Percentiles rank a stretch among this genome's conserved stretches.
These are phyloP conservation scores for Allygus modestus DNA, from an alignment of 2,888 invertebrate species.

Conservation along the genomic window DNA sequence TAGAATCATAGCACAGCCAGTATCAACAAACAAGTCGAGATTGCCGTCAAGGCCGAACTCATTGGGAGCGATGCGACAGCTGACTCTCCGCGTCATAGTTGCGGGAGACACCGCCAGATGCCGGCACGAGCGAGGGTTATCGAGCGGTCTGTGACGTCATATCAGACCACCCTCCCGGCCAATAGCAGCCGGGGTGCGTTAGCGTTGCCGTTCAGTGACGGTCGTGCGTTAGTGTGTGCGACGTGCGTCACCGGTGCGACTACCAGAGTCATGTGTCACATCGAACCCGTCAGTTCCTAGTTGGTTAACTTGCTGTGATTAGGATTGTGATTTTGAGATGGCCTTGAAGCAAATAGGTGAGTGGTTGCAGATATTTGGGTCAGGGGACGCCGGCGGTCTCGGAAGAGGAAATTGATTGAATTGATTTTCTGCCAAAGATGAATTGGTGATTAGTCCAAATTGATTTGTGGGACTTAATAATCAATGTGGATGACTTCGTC, in stretches of 20 bases:
- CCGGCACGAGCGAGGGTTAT: constrained; percentile 24
- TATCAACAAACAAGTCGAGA: constrained; percentile 35
- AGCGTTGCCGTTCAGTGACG: not conserved
- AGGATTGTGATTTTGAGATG: not conserved
- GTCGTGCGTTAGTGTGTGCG: not conserved
- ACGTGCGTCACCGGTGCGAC: constrained; percentile 2
- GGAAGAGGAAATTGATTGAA: not conserved
- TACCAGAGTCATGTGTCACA: not conserved
- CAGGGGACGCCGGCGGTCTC: no score
- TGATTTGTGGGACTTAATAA: no score
- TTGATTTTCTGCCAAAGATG: not conserved
- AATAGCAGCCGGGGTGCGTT: constrained; percentile 36
- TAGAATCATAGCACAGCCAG: constrained; percentile 32
- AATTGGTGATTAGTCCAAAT: not conserved
- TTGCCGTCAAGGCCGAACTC: constrained; percentile 48
- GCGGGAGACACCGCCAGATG: not conserved
- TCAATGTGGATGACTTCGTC: no score
- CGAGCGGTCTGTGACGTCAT: constrained; percentile 53
- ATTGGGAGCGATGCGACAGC: constrained; percentile 20
- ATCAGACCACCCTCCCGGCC: constrained; percentile 47
- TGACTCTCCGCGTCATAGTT: constrained; percentile 18
- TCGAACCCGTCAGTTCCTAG: constrained; percentile 4
- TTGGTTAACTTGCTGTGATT: not conserved
- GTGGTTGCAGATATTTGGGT: no score
- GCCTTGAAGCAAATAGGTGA: constrained; percentile 34